Percentiles rank a stretch among this genome's conserved stretches.
These are phyloP conservation scores for Falco rusticolus DNA, from an alignment of 2,797 vertebrate genomes.

Conservation along the genomic window DNA sequence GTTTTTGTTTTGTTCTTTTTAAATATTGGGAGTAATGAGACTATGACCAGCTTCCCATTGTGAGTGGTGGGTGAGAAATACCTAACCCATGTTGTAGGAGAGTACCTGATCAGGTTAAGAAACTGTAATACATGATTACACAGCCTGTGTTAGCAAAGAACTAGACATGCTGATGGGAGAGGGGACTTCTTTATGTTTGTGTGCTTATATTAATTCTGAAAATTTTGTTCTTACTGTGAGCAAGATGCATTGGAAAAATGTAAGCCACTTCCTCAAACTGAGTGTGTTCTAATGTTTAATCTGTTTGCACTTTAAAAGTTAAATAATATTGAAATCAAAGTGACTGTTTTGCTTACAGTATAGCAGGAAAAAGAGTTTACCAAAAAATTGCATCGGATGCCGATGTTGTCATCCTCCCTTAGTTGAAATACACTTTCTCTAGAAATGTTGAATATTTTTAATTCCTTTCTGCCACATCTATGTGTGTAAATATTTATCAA, in stretches of 20 bases:
- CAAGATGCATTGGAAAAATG: background rate
- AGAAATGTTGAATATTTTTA: background rate
- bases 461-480: background rate
- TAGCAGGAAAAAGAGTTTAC: background rate
- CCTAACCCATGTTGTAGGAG: background rate
- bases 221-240: background rate
- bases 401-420: background rate
- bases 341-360: background rate
- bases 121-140: background rate
- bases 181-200: background rate
- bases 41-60: background rate
- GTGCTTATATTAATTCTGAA: background rate
- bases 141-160: background rate
- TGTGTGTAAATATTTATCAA: background rate
- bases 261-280: background rate
- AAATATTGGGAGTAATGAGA: background rate
- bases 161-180: background rate
- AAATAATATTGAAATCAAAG: background rate
- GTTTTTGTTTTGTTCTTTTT: background rate
- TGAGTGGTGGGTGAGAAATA: background rate
- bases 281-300: background rate
- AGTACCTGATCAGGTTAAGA: background rate
- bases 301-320: background rate
- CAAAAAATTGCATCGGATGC: background rate
- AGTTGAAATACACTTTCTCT: background rate